phyloP scores from a whole-genome alignment of 2,888 invertebrate genomes.

The Acronicta aceris region DNA sequence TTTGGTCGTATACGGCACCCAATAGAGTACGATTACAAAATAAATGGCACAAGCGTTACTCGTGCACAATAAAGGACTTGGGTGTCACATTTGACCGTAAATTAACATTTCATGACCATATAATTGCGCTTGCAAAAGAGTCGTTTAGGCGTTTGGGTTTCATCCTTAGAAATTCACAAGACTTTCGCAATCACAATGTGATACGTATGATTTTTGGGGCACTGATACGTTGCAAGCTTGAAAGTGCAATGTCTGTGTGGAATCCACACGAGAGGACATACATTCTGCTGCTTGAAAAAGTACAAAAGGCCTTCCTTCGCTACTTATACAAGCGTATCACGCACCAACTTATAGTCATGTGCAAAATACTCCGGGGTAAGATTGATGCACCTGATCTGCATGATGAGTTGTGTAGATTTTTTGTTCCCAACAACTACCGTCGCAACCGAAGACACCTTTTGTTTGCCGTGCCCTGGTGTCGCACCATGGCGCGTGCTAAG shows the following conservation, averaged over 20 bases:
- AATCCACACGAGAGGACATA: conserved; percentile 1
- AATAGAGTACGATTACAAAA: not conserved
- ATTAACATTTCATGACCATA: conserved; percentile 1
- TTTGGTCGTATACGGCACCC: not conserved
- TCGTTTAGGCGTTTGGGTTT: conserved; percentile 3
- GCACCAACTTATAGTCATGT: no score
- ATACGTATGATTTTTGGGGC: conserved; percentile 3
- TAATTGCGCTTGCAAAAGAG: conserved; percentile 1
- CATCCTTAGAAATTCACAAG: conserved; percentile 2
- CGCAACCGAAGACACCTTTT: no score
- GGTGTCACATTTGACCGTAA: conserved; percentile 3
- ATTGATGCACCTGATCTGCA: no score
- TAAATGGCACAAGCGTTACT: not conserved
- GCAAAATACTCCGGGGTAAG: no score
- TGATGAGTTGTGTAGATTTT: no score
- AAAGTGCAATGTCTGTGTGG: conserved; percentile 1
- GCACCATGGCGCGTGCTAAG: no score
- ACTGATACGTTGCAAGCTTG: conserved; percentile 1
- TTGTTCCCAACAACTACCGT: no score
- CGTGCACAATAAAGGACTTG: not conserved
- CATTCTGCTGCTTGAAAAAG: no score
- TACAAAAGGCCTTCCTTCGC: no score
- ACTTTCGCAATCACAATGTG: conserved; percentile 1
- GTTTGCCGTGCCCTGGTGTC: no score
- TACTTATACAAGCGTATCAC: no score